Evolutionary conservation across 2,888 invertebrate species (phyloP), one percentile per base, ranked within the genome.

Genomic region (Heterodera filipjevi): DNA sequence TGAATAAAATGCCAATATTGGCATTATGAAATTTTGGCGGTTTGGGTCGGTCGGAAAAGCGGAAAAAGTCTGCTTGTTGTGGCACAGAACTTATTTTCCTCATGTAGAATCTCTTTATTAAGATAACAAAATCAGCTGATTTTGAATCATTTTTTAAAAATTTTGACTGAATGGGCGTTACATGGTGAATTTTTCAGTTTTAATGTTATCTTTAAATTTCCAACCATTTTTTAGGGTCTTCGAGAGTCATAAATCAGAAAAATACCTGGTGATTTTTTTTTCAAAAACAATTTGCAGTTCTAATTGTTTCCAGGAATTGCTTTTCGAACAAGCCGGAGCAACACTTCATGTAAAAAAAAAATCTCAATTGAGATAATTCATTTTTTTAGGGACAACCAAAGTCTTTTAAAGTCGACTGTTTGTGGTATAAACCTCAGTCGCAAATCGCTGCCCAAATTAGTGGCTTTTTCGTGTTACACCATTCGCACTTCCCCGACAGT

Each of bases 401-500:
- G n/a, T 66, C 46, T 35, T 81, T 78, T 71, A 71, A 72, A 64
- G 84, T 85, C 59, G 84, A 85, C 77, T 83, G 82, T 64, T 70
- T 79, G 12, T 78, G 80, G 22, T 85, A 84, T 71, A 70, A 71
- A 33, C 83, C 85, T 16, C 77, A 76, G 64, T 74, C 66, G 74
- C 77, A 79, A 72, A 77, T 77, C 44, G 30, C 75, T 14, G 19
- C 74, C 30, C 80, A 84, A 35, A 80, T 83, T 30, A 73, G 77
- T 32, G 77, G 77, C 33, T 78, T 83, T 64, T 83, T 77, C 77
- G 71, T 84, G 8, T 79, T 84, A 22, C 87, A 87, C 77, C 87
- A 87, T 76, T 84, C 85, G 1, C 82, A 85, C 32, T 87, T 77
- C 74, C 87, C 87, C 22, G 85, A 87, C 73, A 83, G 84, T 16